Percentiles rank a stretch among this genome's conserved stretches.
These are phyloP conservation scores for Peromyscus californicus DNA, from an alignment of 2,113 vertebrate species.

Conservation along the genomic window DNA sequence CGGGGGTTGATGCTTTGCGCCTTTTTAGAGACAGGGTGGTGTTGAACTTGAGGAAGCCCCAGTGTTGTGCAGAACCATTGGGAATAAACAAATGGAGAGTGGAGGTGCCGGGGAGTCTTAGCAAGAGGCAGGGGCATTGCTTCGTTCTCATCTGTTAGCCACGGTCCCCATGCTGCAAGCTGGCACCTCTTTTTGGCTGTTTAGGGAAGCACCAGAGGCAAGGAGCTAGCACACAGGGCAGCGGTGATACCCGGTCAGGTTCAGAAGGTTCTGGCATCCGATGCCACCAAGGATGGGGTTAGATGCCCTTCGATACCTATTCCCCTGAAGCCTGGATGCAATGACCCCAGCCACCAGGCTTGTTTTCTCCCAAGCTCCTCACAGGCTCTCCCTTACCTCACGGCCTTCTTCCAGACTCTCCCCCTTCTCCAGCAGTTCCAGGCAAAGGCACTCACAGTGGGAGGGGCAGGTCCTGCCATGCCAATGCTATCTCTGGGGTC, in stretches of 20 bases:
- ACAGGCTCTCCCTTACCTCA: not conserved
- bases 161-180: not conserved
- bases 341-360: not conserved
- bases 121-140: not conserved
- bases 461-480: not conserved
- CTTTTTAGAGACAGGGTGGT: not conserved
- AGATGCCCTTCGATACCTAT: too few species aligned
- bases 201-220: not conserved
- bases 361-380: too few species aligned
- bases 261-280: not conserved
- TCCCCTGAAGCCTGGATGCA: not conserved
- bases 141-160: not conserved
- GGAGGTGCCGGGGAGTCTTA: not conserved
- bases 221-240: not conserved
- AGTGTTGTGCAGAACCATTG: not conserved
- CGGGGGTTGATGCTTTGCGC: not conserved
- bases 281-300: not conserved
- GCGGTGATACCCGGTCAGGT: not conserved
- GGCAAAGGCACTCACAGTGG: not conserved
- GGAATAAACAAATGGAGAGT: not conserved
- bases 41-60: not conserved
- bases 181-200: not conserved
- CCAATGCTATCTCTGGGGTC: not conserved
- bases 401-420: not conserved
- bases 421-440: not conserved